These are phyloP conservation scores for Aphis gossypii DNA, from an alignment of 1,140 invertebrate species.

Conservation along the genomic window DNA sequence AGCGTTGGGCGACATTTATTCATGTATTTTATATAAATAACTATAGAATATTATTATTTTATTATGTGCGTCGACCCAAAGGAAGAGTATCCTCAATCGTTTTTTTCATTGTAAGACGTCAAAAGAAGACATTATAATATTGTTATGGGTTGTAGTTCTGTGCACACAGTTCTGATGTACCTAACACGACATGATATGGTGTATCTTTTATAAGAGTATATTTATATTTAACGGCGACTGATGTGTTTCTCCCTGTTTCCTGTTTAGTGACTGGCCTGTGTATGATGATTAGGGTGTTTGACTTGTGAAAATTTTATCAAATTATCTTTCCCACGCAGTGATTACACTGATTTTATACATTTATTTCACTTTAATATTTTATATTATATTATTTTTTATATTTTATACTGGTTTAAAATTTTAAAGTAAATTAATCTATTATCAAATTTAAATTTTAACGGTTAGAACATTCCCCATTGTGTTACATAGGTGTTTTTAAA, in stretches of 20 bases:
- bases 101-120: not conserved
- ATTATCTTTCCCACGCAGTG: not conserved
- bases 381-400: too few species aligned
- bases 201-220: not conserved
- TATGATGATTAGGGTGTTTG: not conserved
- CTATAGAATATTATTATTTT: not conserved
- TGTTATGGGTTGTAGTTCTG: not conserved
- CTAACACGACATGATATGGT: not conserved
- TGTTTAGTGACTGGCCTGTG: not conserved
- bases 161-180: not conserved
- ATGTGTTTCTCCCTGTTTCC: not conserved
- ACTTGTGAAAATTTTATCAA: not conserved
- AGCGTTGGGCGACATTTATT: not conserved
- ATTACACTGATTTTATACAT: not conserved
- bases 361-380: not conserved
- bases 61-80: not conserved
- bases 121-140: not conserved
- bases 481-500: too few species aligned
- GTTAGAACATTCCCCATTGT: not conserved
- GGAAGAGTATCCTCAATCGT: not conserved
- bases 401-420: too few species aligned
- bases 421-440: not conserved
- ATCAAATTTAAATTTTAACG: too few species aligned
- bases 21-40: not conserved
- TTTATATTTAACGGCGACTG: too few species aligned